Percentiles rank a stretch among this genome's conserved stretches.
These are phyloP conservation scores for Agrotis ipsilon DNA, from an alignment of 2,888 invertebrate genomes.

Conservation along the genomic window DNA sequence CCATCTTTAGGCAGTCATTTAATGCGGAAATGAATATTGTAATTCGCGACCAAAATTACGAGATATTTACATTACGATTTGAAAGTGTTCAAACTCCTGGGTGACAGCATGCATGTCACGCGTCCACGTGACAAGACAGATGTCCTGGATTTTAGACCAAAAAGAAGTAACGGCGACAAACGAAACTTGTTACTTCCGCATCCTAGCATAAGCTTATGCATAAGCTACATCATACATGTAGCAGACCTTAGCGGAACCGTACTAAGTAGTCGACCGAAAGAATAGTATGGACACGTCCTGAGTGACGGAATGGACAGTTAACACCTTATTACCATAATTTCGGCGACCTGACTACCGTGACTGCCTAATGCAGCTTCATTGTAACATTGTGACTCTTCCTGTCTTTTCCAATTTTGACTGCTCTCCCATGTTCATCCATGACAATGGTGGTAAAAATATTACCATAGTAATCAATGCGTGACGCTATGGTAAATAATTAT, in stretches of 20 bases:
- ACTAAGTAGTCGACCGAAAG: slow-evolving; percentile 44
- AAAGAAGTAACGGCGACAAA: slow-evolving; percentile 10
- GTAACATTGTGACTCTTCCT: slow-evolving; percentile 51
- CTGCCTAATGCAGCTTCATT: slow-evolving; percentile 30
- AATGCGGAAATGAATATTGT: slow-evolving; percentile 47
- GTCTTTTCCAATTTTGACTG: slow-evolving; percentile 14
- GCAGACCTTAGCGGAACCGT: slow-evolving; percentile 49
- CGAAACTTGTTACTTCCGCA: slow-evolving; percentile 46
- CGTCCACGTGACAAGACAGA: not conserved
- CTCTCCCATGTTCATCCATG: slow-evolving; percentile 30
- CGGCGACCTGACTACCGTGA: slow-evolving; percentile 24
- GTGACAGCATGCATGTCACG: slow-evolving; percentile 21
- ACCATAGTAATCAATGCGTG: slow-evolving; percentile 64
- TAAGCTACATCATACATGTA: no score
- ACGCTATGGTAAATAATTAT: slow-evolving; percentile 62
- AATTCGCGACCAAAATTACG: slow-evolving; percentile 45
- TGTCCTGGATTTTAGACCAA: slow-evolving; percentile 9
- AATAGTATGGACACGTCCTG: slow-evolving; percentile 32
- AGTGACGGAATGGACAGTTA: slow-evolving; percentile 26
- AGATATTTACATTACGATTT: slow-evolving; percentile 31
- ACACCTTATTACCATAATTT: slow-evolving; percentile 42
- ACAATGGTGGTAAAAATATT: slow-evolving; percentile 57
- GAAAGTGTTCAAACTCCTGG: slow-evolving; percentile 41
- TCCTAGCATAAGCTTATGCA: slow-evolving; percentile 54
- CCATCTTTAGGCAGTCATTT: slow-evolving; percentile 29